Percentiles rank a stretch among this genome's conserved stretches.
Conservation (phyloP, 1,140 invertebrate species). For the Phortica variegata region DNA sequence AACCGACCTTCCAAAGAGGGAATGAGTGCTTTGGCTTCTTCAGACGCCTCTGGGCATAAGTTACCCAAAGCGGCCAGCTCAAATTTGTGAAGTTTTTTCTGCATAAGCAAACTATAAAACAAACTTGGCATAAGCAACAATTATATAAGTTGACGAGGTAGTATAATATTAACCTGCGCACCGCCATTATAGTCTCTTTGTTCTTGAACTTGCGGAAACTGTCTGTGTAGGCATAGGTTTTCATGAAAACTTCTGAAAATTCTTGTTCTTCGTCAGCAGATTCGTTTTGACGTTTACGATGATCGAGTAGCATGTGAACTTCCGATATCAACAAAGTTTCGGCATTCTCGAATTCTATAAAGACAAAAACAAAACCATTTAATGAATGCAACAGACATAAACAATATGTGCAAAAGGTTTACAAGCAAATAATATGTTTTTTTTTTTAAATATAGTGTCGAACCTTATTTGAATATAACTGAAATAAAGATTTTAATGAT, state of each 20-base stretch:
- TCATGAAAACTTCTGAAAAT: constrained; percentile 97
- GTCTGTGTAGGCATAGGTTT: constrained; percentile 94
- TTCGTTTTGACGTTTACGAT: constrained; percentile 96
- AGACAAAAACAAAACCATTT: too few relatives aligned
- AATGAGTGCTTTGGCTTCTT: constrained; percentile 96
- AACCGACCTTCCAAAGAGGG: constrained; percentile 93
- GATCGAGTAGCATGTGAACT: constrained; percentile 96
- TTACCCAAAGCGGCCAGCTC: constrained; percentile 97
- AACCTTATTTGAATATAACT: constrained; percentile 24
- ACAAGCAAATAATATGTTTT: not conserved
- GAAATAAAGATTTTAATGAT: constrained; percentile 14
- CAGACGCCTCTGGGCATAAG: constrained; percentile 95
- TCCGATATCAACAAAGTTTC: constrained; percentile 97
- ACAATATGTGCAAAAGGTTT: not conserved
- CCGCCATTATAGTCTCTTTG: constrained; percentile 94
- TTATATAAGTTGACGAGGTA: not conserved
- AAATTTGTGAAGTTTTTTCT: constrained; percentile 98
- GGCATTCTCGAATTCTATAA: constrained; percentile 96
- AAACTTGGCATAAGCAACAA: not conserved
- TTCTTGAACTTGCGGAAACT: constrained; percentile 97
- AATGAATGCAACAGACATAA: not conserved
- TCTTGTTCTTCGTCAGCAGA: constrained; percentile 97
- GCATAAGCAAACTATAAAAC: constrained; percentile 80
- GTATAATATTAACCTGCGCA: constrained; percentile 70
- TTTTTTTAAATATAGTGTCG: constrained; percentile 16